Evolutionary conservation across 2,888 invertebrate genomes (phyloP), one percentile per base, ranked within the genome.

Genomic region (Apeira syringaria): DNA sequence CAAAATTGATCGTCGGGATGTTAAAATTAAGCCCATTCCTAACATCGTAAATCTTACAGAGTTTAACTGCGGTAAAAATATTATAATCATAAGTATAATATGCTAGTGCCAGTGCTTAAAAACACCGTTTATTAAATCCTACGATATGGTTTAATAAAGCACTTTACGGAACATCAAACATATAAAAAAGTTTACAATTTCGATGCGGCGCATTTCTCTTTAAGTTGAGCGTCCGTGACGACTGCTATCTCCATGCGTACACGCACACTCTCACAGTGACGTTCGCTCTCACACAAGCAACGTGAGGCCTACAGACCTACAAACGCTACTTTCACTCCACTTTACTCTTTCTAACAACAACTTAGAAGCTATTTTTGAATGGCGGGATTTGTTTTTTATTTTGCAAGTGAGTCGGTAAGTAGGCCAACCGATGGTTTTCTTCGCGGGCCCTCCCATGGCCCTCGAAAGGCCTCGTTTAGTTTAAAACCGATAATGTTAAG

Each of bases 281-380:
- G 50, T 64, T 68, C 78, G 56, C 85, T 68, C 76, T 74, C 81
- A 68, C 47, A 48, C 59, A 55, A 55, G 51, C 55, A 61, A 47
- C 20, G 11, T 13, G 73, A 84, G 83, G 85, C 88, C 88, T 86
- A 87, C 76, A 88, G 88, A 88, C 88, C 88, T 85, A 88, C 83
- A 80, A 85, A 81, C 73, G 47, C 47, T 64, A 71, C 80, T 79
- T 81, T 80, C 81, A 71, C 73, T 68, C 53, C 57, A 57, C 53
- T 48, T 43, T 47, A 47, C 47, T 50, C 67, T 62, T 75, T 63
- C 50, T 12, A 7, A 40, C 42, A 31, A 56, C 44, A 37, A 25
- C 39, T 60, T 78, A 81, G 52, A 59, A 57, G 44, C 28, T 27
- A 64, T 60, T 61, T 64, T 74, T 22, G 58, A 44, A 53, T 61